Percentiles rank a stretch among this genome's conserved stretches.
These are phyloP conservation scores for Eulemur rufifrons DNA, from an alignment of 2,113 vertebrate genomes.

Conservation along the genomic window DNA sequence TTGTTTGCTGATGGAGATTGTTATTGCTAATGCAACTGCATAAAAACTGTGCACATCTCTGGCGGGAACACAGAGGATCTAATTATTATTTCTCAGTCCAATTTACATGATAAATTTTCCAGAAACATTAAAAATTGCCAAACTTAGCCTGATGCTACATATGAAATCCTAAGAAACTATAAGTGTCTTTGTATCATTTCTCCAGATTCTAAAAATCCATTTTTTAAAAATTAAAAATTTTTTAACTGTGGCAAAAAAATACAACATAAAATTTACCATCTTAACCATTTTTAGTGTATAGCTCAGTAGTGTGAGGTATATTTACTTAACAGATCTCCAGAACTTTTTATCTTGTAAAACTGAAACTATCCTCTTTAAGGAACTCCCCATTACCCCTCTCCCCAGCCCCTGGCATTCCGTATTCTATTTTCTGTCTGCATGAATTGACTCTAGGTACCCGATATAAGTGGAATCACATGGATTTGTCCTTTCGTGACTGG, in stretches of 20 bases:
- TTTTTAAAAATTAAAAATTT: not conserved
- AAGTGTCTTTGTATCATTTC: not conserved
- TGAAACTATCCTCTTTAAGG: not conserved
- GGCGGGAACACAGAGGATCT: not conserved
- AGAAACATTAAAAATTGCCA: not conserved
- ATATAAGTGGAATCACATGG: not conserved
- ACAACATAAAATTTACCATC: not conserved
- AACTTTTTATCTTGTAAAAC: not conserved
- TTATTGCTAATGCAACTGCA: not conserved
- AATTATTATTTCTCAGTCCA: slow-evolving; percentile 20
- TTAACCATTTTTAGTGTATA: not conserved
- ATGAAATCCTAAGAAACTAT: not conserved
- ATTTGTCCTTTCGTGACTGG: not conserved
- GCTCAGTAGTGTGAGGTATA: not conserved
- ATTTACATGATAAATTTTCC: not conserved
- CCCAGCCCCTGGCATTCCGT: not conserved
- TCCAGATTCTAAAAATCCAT: not conserved
- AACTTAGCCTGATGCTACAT: not conserved
- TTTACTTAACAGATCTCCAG: not conserved
- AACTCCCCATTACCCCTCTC: not conserved
- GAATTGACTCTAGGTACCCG: not conserved
- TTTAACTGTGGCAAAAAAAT: not conserved
- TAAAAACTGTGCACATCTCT: not conserved
- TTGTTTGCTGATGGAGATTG: not conserved
- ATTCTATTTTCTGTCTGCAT: not conserved